A percentile compares a stretch with the other conserved stretches of the same genome.
These are phyloP conservation scores for Mallotus villosus DNA, from an alignment of 2,797 vertebrate genomes.

Conservation along the genomic window DNA sequence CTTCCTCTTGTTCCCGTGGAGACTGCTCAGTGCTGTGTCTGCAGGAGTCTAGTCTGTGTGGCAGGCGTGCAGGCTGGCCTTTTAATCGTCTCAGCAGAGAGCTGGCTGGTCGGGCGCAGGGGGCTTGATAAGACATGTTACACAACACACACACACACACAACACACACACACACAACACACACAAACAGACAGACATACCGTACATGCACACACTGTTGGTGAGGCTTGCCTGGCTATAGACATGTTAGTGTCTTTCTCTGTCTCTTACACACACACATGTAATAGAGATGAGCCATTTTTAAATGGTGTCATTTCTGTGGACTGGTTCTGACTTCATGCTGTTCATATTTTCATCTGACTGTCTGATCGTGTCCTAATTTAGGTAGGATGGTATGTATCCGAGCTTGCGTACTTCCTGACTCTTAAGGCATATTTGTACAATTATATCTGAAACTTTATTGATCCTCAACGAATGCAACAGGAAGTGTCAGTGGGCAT, in stretches of 20 bases:
- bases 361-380: no score
- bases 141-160: constrained; percentile 30
- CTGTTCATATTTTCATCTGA: no score
- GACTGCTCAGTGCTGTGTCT: not conserved
- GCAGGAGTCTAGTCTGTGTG: not conserved
- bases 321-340: no score
- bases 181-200: constrained; percentile 5
- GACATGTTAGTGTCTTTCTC: not conserved
- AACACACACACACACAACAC: not conserved
- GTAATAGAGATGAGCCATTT: no score
- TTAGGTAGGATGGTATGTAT: no score
- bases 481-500: not conserved
- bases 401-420: no score
- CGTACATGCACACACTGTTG: not conserved
- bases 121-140: not conserved
- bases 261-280: not conserved
- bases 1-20: constrained; percentile 1
- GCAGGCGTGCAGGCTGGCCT: not conserved
- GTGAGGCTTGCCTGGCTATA: not conserved
- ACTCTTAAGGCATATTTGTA: not conserved
- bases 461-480: not conserved
- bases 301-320: no score
- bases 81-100: constrained; percentile 4
- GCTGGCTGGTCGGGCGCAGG: not conserved
- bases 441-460: not conserved